Evolutionary conservation across 2,113 vertebrate genomes (phyloP).

Genomic region (Copsychus sechellarum): DNA sequence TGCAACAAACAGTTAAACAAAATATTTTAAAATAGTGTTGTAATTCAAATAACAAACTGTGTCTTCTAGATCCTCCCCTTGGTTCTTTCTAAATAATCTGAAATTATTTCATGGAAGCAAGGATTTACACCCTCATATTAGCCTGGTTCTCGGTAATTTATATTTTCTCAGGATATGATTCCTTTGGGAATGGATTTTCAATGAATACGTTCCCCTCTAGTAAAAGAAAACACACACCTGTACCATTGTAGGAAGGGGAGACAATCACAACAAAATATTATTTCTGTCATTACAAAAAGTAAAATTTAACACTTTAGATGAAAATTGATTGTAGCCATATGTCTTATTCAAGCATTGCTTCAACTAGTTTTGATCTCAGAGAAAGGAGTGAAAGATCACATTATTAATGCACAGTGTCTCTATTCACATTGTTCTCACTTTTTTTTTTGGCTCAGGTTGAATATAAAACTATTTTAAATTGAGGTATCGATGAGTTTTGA

Average conservation of each 20-base stretch:
- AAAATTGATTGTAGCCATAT: background rate
- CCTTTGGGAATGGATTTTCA: background rate
- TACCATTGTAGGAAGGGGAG: background rate
- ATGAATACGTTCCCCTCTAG: background rate
- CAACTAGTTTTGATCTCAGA: conserved; percentile 28
- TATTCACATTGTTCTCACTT: background rate
- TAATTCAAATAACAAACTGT: background rate
- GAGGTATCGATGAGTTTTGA: conserved; percentile 52
- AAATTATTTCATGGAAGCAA: background rate
- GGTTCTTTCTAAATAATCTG: conserved; percentile 1
- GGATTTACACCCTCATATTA: background rate
- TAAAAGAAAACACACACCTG: background rate
- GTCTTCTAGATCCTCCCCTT: background rate
- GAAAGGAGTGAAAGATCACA: conserved; percentile 37
- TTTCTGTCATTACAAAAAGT: background rate
- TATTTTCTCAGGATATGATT: conserved; percentile 1
- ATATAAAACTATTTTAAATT: conserved; percentile 53
- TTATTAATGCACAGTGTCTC: conserved; percentile 27
- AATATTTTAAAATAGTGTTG: background rate
- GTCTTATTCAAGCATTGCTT: background rate
- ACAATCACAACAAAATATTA: background rate
- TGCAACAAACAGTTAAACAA: background rate
- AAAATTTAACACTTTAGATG: conserved; percentile 27
- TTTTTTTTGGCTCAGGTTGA: conserved; percentile 10
- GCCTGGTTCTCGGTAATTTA: background rate